These are phyloP conservation scores for Bimastos eiseni DNA, from an alignment of 2,888 invertebrate genomes.

Conservation along the genomic window DNA sequence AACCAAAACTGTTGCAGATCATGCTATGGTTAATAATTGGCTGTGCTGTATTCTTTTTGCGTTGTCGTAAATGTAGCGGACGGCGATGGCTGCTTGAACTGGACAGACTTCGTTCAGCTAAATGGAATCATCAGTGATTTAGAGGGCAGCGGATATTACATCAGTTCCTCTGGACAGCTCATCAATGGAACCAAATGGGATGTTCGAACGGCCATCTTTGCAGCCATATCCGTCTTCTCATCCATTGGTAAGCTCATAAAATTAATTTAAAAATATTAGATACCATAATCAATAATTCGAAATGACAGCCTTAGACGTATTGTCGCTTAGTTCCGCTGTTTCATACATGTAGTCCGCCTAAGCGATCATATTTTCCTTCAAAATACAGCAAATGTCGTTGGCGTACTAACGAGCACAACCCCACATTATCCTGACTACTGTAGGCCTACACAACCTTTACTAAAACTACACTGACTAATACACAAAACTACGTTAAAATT, in stretches of 20 bases:
- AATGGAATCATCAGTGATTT: neutral
- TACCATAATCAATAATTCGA: no score
- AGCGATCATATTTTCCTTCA: no score
- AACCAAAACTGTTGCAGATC: neutral
- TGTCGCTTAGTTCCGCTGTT: no score
- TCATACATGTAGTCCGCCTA: no score
- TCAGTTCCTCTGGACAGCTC: conserved; percentile 2
- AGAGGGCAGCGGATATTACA: neutral
- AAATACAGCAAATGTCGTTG: no score
- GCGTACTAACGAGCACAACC: no score
- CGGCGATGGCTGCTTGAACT: neutral
- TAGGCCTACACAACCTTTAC: no score
- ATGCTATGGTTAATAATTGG: neutral
- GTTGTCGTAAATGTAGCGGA: neutral
- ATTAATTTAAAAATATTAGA: no score
- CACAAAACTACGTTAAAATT: no score
- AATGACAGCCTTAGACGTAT: neutral
- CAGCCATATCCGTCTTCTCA: conserved; percentile 28
- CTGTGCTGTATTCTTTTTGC: neutral
- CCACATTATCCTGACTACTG: no score
- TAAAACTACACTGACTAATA: no score
- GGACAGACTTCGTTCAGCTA: neutral
- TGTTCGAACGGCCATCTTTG: conserved; percentile 25
- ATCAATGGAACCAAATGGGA: conserved; percentile 28
- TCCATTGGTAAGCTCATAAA: conserved; percentile 26